A percentile compares a stretch with the other conserved stretches of the same genome.
These are phyloP conservation scores for Drosophila sturtevanti DNA, from an alignment of 1,140 invertebrate genomes.

Conservation along the genomic window DNA sequence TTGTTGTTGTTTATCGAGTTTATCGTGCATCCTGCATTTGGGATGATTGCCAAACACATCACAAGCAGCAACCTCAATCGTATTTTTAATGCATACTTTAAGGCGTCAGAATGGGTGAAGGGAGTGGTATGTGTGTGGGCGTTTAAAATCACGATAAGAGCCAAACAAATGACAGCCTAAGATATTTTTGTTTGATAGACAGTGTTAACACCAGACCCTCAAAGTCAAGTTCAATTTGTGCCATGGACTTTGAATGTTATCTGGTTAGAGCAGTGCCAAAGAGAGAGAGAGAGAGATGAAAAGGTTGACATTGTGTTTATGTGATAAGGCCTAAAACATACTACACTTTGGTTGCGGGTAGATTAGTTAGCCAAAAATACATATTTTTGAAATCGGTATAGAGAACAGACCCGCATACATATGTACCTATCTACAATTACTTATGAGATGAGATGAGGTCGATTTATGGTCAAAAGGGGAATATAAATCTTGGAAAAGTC, in stretches of 20 bases:
- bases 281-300: neutral
- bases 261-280: slow-evolving; percentile 12
- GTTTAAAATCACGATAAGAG: slow-evolving; percentile 54
- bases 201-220: slow-evolving; percentile 24
- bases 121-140: no score
- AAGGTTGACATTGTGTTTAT: neutral
- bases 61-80: slow-evolving; percentile 50
- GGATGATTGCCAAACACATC: slow-evolving; percentile 54
- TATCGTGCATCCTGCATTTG: slow-evolving; percentile 39
- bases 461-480: no score
- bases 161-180: slow-evolving; percentile 52
- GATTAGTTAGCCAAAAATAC: neutral
- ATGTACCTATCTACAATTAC: no score
- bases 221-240: slow-evolving; percentile 59
- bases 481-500: no score
- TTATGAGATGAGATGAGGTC: no score
- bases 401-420: no score
- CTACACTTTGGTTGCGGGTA: neutral
- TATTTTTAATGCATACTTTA: slow-evolving; percentile 61
- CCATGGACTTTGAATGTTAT: slow-evolving; percentile 56
- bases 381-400: neutral
- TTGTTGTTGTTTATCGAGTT: slow-evolving; percentile 61
- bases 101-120: slow-evolving; percentile 43
- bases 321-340: neutral
- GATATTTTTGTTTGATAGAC: slow-evolving; percentile 38